phyloP scores from a whole-genome alignment of 2,113 vertebrate species.

The Bungarus multicinctus region DNA sequence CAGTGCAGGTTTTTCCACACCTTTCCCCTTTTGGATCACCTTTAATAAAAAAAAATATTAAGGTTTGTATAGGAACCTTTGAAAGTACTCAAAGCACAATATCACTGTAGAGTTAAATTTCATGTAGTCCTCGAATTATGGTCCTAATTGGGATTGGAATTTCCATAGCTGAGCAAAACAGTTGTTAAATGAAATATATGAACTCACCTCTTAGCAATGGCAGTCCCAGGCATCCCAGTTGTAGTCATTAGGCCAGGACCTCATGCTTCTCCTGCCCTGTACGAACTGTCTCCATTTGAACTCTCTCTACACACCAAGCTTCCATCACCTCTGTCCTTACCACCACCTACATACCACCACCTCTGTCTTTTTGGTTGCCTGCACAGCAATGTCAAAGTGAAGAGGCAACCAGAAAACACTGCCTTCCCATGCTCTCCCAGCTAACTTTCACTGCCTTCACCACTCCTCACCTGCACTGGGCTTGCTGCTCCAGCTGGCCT shows the following conservation, averaged over 20 bases:
- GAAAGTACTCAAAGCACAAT: neutral
- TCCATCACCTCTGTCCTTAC: neutral
- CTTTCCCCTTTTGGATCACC: conserved; percentile 63
- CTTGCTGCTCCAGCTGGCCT: neutral
- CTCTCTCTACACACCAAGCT: neutral
- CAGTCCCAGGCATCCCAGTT: neutral
- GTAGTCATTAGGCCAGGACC: neutral
- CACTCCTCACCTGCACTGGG: neutral
- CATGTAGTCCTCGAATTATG: neutral
- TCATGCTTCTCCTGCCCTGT: neutral
- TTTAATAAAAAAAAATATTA: conserved; percentile 56
- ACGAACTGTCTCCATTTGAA: neutral
- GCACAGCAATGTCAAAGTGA: neutral
- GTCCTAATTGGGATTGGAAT: neutral
- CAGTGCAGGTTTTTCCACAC: conserved; percentile 87
- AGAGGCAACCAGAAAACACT: no score
- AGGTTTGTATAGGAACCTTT: neutral
- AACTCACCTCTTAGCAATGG: neutral
- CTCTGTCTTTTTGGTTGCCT: neutral
- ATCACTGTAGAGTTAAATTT: neutral
- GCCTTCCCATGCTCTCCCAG: neutral
- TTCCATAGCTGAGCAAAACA: neutral
- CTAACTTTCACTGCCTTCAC: neutral
- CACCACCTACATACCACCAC: neutral
- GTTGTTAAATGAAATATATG: neutral